Evolutionary conservation across 1,140 invertebrate genomes (phyloP).

Genomic region (Drosophila miranda): DNA sequence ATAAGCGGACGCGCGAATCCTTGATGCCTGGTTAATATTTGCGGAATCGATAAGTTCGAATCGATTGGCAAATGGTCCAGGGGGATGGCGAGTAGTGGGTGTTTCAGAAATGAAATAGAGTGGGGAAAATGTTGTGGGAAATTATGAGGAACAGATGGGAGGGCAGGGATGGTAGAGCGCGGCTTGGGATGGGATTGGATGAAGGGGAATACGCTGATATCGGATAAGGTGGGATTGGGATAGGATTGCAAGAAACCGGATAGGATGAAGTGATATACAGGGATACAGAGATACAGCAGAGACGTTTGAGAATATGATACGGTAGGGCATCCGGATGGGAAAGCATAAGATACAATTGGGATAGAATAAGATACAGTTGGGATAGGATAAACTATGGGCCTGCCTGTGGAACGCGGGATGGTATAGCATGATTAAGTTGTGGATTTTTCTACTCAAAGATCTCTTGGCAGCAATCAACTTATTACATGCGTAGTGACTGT

Average conservation of each 20-base stretch:
- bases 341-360: no score
- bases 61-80: conserved; percentile 32
- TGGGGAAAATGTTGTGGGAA: conserved; percentile 4
- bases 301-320: no score
- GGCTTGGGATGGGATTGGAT: conserved; percentile 1
- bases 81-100: neutral
- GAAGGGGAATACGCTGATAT: neutral
- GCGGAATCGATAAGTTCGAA: conserved; percentile 47
- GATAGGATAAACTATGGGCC: no score
- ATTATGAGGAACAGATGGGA: conserved; percentile 9
- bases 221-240: neutral
- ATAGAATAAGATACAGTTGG: no score
- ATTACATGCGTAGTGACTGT: conserved; percentile 24
- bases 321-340: no score
- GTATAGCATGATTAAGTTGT: no score
- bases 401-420: no score
- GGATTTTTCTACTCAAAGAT: no score
- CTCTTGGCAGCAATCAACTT: conserved; percentile 8
- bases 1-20: conserved; percentile 17
- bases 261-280: no score
- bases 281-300: no score
- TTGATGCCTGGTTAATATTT: conserved; percentile 54
- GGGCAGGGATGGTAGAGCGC: neutral
- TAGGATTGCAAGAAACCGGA: neutral
- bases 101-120: neutral